Percentiles rank a stretch among this genome's conserved stretches.
Evolutionary conservation across 2,888 invertebrate species (phyloP).

Genomic region (Cordilura impudica): DNA sequence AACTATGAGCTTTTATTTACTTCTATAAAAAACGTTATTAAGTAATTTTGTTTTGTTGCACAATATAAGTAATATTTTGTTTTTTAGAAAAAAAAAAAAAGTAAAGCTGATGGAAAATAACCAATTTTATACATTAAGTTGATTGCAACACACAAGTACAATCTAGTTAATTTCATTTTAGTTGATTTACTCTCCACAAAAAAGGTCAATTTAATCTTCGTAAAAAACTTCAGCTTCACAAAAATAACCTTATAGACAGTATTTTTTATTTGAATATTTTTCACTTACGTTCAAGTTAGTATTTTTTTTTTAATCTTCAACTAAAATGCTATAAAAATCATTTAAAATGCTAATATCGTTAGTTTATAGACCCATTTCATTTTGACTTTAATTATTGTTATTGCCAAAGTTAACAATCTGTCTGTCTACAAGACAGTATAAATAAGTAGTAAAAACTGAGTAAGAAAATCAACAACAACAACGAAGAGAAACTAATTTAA

Average conservation of each 20-base stretch:
- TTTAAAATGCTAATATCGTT: constrained; percentile 74
- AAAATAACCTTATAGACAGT: constrained; percentile 43
- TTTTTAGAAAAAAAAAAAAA: too few relatives aligned
- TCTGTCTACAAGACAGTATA: constrained; percentile 55
- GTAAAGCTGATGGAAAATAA: too few relatives aligned
- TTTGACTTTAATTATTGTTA: constrained; percentile 76
- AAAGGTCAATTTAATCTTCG: constrained; percentile 74
- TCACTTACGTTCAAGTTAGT: neutral
- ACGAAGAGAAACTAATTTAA: neutral
- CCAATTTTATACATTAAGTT: too few relatives aligned
- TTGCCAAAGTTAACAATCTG: constrained; percentile 75
- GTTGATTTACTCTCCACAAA: constrained; percentile 18
- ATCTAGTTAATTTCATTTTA: neutral
- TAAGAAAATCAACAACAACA: neutral
- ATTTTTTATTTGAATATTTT: neutral
- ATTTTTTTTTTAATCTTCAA: constrained; percentile 50
- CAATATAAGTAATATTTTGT: too few relatives aligned
- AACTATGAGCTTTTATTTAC: too few relatives aligned
- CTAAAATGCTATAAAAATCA: constrained; percentile 69
- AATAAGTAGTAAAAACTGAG: constrained; percentile 33
- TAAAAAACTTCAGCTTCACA: constrained; percentile 63
- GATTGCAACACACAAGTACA: neutral
- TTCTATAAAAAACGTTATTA: too few relatives aligned
- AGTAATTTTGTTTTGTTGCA: too few relatives aligned
- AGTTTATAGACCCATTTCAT: constrained; percentile 74